Evolutionary conservation across 2,113 vertebrate genomes (phyloP), one percentile per base, ranked within the genome.

Genomic region (Dolichotis patagonum): DNA sequence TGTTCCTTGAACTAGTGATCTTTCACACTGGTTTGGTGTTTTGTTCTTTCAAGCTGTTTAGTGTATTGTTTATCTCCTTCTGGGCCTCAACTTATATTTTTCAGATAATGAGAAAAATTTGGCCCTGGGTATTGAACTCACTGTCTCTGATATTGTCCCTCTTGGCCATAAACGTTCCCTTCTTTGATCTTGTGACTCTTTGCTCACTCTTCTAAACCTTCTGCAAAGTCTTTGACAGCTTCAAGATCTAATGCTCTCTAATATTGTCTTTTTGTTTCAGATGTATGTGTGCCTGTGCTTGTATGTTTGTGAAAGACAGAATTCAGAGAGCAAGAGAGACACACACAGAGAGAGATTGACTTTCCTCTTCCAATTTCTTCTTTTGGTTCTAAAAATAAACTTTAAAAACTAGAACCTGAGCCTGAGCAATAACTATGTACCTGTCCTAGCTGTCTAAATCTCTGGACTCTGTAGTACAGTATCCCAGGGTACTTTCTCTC

Each of bases 301-400:
- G 65, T 87, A 24, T n/a, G 30, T 28, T 26, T 41, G 16, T 28
- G 28, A 58, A 52, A 13, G 38, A 6, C 30, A 16, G 12, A n/a
- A 49, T 56, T 80, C 28, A 46, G n/a, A 38, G 41, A 58, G 32
- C 67, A 2, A 80, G 58, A 84, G 7, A 86, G 22, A 46, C 46
- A 46, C 46, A 46, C 46, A 46, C 46, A 46, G 32, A 80, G 58
- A 84, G 7, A 86, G 16, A 90, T 13, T 56, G 11, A 46, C 38
- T 75, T 69, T 26, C n/a, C 38, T 43, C 3, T 62, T 92, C 43
- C 7, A 60, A 60, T 87, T 19, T 88, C 22, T 93, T 91, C 43
- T 54, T 85, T 62, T 84, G 30, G 54, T 90, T 85, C 38, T 73
- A 63, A 95, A 82, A 67, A 32, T 94, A 65, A 91, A 73, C 56